Conservation (phyloP, 2,888 invertebrate species). For the Microctonus brassicae region DNA sequence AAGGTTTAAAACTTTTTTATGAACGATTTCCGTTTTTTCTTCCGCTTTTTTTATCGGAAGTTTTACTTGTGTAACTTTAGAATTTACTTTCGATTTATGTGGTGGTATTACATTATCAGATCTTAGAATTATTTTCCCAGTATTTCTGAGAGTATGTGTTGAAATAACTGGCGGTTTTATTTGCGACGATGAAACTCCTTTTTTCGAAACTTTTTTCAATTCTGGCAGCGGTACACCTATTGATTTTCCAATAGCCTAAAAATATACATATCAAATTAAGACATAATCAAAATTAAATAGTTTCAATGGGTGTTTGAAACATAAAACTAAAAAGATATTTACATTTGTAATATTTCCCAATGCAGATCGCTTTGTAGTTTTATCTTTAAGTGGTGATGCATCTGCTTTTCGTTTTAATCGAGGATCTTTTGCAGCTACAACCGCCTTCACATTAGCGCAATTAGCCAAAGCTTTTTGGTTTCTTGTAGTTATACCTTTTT, state of each 20-base stretch:
- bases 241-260: slow-evolving; percentile 63
- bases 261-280: slow-evolving; percentile 12
- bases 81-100: slow-evolving; percentile 48
- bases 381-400: slow-evolving; percentile 82
- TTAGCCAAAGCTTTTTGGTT: slow-evolving; percentile 71
- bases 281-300: not conserved
- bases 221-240: slow-evolving; percentile 58
- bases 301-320: not conserved
- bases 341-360: slow-evolving; percentile 90
- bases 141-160: slow-evolving; percentile 47
- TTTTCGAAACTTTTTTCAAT: slow-evolving; percentile 58
- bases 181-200: slow-evolving; percentile 44
- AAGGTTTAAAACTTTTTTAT: slow-evolving; percentile 37
- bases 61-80: slow-evolving; percentile 45
- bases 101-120: slow-evolving; percentile 48
- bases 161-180: slow-evolving; percentile 44
- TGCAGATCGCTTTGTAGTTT: slow-evolving; percentile 83
- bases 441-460: slow-evolving; percentile 50
- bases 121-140: slow-evolving; percentile 53
- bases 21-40: slow-evolving; percentile 43
- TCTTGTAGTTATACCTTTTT: slow-evolving; percentile 75
- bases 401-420: slow-evolving; percentile 85
- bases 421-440: slow-evolving; percentile 71
- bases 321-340: slow-evolving; percentile 40
- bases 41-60: slow-evolving; percentile 54